Percentiles rank a stretch among this genome's conserved stretches.
phyloP scores from a whole-genome alignment of 2,797 vertebrate genomes.

The Megalops cyprinoides region DNA sequence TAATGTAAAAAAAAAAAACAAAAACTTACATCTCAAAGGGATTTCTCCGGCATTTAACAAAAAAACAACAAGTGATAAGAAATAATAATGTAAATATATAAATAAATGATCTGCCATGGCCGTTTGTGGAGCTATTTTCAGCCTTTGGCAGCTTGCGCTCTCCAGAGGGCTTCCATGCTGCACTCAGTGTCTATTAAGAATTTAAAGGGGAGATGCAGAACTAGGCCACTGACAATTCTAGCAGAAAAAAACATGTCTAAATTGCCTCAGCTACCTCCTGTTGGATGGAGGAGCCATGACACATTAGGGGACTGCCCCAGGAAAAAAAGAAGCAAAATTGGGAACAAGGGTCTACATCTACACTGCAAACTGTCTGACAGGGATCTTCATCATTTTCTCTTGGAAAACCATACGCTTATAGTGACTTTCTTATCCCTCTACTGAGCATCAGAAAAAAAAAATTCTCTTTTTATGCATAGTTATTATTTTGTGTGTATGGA shows the following conservation, averaged over 20 bases:
- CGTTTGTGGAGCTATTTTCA: conserved; percentile 67
- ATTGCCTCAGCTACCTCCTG: conserved; percentile 30
- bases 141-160: conserved; percentile 60
- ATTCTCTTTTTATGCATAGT: background rate
- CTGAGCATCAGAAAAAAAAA: background rate
- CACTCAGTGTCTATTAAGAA: conserved; percentile 75
- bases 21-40: conserved; percentile 7
- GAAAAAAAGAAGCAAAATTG: background rate
- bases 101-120: conserved; percentile 61
- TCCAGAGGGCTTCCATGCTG: conserved; percentile 64
- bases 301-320: conserved; percentile 37
- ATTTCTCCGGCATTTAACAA: conserved; percentile 4
- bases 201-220: conserved; percentile 71
- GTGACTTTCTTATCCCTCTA: background rate
- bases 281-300: conserved; percentile 30
- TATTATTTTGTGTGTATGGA: no score
- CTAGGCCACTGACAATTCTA: conserved; percentile 63
- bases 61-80: background rate
- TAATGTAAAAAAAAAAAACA: background rate
- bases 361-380: background rate
- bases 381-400: background rate
- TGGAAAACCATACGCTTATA: background rate
- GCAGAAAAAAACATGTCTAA: conserved; percentile 3
- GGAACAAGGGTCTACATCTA: background rate
- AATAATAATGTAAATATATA: conserved; percentile 52